phyloP scores from a whole-genome alignment of 2,113 vertebrate species.

The Sebastes fasciatus region DNA sequence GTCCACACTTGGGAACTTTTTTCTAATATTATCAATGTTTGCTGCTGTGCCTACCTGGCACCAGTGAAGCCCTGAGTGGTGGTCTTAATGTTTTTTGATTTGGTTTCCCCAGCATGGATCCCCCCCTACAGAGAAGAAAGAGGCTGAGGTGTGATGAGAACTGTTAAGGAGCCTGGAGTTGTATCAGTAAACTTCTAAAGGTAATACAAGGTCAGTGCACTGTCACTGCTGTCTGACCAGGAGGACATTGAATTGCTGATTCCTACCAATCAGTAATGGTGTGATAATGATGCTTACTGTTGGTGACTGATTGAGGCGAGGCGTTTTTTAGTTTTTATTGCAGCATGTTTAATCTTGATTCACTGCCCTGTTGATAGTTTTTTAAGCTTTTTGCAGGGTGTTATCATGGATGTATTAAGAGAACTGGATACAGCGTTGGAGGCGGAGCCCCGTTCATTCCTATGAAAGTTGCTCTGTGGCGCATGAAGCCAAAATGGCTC shows the following conservation, averaged over 20 bases:
- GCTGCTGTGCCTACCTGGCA: not conserved
- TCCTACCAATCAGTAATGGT: not conserved
- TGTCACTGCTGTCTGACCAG: not conserved
- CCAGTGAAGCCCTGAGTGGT: not conserved
- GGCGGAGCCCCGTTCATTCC: too few relatives aligned
- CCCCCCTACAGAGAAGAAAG: conserved; percentile 23
- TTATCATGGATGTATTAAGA: too few relatives aligned
- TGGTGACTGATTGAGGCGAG: not conserved
- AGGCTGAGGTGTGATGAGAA: conserved; percentile 26
- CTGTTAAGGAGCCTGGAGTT: conserved; percentile 19
- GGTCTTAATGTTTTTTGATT: conserved; percentile 23
- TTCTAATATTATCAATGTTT: not conserved
- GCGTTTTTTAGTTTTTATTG: not conserved
- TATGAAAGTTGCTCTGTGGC: too few relatives aligned
- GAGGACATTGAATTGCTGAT: not conserved
- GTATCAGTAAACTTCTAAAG: conserved; percentile 18
- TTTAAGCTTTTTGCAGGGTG: not conserved
- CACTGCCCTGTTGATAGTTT: too few relatives aligned
- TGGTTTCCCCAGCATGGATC: conserved; percentile 17
- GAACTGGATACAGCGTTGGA: too few relatives aligned
- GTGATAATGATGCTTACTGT: not conserved
- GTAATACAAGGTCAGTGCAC: conserved; percentile 32
- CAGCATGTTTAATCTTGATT: not conserved
- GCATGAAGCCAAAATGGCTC: too few relatives aligned
- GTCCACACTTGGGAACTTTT: not conserved